Evolutionary conservation across 2,797 vertebrate species (phyloP), one percentile per base, ranked within the genome.

Genomic region (Lycodopsis pacificus): DNA sequence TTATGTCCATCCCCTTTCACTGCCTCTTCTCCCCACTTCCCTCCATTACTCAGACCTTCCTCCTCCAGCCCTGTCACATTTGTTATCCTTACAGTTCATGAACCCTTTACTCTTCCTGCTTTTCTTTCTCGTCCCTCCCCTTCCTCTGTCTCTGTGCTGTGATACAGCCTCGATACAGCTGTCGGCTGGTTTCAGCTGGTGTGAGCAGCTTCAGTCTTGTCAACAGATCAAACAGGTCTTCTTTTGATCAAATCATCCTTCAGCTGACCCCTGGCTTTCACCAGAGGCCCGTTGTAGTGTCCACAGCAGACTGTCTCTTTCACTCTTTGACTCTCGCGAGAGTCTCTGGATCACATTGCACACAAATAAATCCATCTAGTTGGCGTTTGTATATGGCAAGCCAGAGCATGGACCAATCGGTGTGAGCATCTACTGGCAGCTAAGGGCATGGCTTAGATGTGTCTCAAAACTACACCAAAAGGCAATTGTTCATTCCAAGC

Each of bases 1-100:
- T 78, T 34, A 42, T 74, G 65, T 71, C 58, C 19, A 6, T 57
- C 36, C 20, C 20, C 17, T 49, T 20, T 54, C 30, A 57, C 12
- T 65, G 5, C 20, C 25, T 62, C 49, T 57, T 7, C 8, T 20
- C 3, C 15, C 12, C n/a, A 7, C 25, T 20, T 66, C 32, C 27
- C 62, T 77, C 66, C 65, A 76, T 87, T 75, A 78, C 64, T 81
- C 71, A 86, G 70, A 46, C 71, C 42, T 65, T 80, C 58, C 30
- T 56, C 80, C 49, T 84, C 71, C 56, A 73, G 65, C 32, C 70
- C 58, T 86, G 82, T 91, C 87, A 83, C 68, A 83, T 82, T 62
- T 78, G 68, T 79, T 84, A 75, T 82, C 81, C 59, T 59, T 71
- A 73, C 64, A 79, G 38, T 46, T 70, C 58, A 71, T 66, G 65